These are phyloP conservation scores for Hofmannophila pseudospretella DNA, from an alignment of 2,888 invertebrate species.

Conservation along the genomic window DNA sequence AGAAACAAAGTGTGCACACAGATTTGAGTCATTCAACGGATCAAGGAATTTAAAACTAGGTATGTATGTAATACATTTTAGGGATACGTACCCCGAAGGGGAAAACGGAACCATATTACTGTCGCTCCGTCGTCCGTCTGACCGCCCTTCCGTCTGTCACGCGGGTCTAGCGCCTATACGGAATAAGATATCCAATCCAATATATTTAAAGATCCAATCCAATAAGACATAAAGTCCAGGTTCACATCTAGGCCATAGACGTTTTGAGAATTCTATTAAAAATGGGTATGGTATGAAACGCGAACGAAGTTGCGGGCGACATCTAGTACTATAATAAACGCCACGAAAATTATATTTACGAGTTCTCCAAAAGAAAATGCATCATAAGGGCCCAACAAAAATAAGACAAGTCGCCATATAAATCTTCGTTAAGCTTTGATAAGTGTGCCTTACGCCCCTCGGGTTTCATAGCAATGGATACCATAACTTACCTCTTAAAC, in stretches of 20 bases:
- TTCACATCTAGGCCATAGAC: no score
- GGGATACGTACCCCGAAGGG: no score
- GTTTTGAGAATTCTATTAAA: background rate
- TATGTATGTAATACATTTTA: no score
- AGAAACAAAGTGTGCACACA: background rate
- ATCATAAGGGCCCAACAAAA: slow-evolving; percentile 28
- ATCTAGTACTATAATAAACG: no score
- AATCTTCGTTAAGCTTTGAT: slow-evolving; percentile 41
- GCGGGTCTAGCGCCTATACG: no score
- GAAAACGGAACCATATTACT: background rate
- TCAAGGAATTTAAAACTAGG: background rate
- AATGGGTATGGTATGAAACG: slow-evolving; percentile 1
- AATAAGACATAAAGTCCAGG: no score
- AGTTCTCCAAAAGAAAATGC: slow-evolving; percentile 20
- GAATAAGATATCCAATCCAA: no score
- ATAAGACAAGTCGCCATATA: slow-evolving; percentile 33
- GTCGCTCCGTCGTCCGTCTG: no score
- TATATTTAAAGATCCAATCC: no score
- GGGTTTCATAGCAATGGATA: slow-evolving; percentile 24
- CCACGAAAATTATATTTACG: slow-evolving; percentile 12
- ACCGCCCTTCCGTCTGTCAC: no score
- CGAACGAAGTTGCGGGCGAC: no score
- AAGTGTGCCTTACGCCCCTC: slow-evolving; percentile 31
- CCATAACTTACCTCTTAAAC: slow-evolving; percentile 30
- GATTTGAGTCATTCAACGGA: background rate